phyloP scores from a whole-genome alignment of 2,113 vertebrate genomes.

The Eidolon helvum region DNA sequence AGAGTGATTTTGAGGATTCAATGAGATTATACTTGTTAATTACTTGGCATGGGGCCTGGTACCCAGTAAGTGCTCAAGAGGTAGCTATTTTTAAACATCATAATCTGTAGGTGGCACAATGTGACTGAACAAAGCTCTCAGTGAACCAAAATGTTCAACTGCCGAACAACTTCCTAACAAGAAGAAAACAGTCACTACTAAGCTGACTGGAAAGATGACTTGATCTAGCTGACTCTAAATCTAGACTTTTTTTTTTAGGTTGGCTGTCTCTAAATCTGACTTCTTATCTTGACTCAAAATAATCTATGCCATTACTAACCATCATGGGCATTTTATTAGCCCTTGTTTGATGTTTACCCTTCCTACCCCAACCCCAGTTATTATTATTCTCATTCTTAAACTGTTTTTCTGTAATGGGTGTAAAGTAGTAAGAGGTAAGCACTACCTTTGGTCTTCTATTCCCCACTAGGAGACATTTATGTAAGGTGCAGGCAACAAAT shows the following conservation, averaged over 20 bases:
- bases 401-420: background rate
- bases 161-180: constrained; percentile 2
- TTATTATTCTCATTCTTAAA: background rate
- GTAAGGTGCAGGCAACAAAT: background rate
- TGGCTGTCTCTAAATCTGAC: background rate
- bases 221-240: background rate
- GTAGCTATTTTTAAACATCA: background rate
- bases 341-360: background rate
- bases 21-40: background rate
- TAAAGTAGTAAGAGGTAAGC: background rate
- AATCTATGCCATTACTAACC: background rate
- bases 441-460: constrained; percentile 46
- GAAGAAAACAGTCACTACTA: background rate
- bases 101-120: background rate
- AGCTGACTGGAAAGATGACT: background rate
- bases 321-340: background rate
- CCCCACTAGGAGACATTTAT: background rate
- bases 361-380: too few species aligned
- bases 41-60: background rate
- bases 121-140: background rate
- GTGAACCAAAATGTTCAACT: background rate
- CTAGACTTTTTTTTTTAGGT: background rate
- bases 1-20: background rate
- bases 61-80: background rate
- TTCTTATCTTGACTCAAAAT: background rate